Percentiles rank a stretch among this genome's conserved stretches.
phyloP scores from a whole-genome alignment of 1,140 invertebrate genomes.

The Sinonovacula constricta region DNA sequence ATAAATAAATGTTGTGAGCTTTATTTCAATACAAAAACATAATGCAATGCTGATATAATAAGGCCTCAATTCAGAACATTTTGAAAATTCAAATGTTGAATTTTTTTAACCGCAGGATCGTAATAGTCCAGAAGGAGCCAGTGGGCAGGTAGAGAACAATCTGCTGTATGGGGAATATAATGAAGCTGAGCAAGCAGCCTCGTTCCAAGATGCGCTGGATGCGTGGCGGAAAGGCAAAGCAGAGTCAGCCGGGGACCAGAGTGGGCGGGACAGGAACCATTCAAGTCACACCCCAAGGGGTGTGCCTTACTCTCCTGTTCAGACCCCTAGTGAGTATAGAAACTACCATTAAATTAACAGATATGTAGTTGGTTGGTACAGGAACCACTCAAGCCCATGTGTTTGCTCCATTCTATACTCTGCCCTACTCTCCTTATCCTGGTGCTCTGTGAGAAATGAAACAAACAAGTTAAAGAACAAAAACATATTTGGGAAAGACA shows the following conservation, averaged over 20 bases:
- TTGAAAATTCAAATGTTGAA: not conserved
- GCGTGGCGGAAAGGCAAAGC: constrained; percentile 71
- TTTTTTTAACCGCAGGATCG: constrained; percentile 29
- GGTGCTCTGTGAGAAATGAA: too few relatives aligned
- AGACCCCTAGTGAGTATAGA: constrained; percentile 57
- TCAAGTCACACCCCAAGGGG: constrained; percentile 11
- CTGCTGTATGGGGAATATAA: constrained; percentile 71
- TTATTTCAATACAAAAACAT: not conserved
- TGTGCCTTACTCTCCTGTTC: constrained; percentile 49
- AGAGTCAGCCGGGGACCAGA: not conserved
- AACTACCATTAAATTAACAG: too few relatives aligned
- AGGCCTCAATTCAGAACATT: not conserved
- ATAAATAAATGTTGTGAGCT: too few relatives aligned
- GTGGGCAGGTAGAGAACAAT: constrained; percentile 60
- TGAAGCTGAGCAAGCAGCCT: constrained; percentile 75
- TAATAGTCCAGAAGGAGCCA: constrained; percentile 64
- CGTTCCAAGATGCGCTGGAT: constrained; percentile 76
- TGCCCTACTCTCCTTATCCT: too few relatives aligned
- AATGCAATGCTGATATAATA: not conserved
- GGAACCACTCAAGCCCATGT: too few relatives aligned
- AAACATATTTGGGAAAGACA: too few relatives aligned
- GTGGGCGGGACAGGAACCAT: not conserved
- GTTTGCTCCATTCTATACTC: too few relatives aligned
- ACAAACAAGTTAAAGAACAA: too few relatives aligned
- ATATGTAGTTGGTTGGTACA: too few relatives aligned